Base-by-base conservation (phyloP, 2,113 vertebrate species). In the Falco punctatus region DNA sequence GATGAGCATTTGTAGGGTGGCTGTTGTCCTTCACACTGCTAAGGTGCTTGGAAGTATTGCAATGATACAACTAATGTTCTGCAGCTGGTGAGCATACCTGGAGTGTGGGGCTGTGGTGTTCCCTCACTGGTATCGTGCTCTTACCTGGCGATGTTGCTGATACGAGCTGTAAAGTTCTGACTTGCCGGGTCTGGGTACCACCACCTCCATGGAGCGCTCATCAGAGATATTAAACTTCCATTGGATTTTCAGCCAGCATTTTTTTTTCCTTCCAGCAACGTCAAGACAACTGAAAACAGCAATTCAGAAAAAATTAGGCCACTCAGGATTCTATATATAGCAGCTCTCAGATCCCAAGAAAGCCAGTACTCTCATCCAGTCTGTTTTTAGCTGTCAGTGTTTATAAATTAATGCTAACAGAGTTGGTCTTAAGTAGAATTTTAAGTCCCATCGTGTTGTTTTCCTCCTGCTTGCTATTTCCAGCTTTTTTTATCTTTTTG, bases 331-430 rank as follows among this genome's bases (percentile, higher is more conserved):
- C 74, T 95, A 69, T 96, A 86, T 83, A 85, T 97, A 97, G 72
- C 54, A 84, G 61, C 69, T 67, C 69, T 96, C 33, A 84, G 79
- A 79, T 67, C 64, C 61, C 81, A 65, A 89, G 93, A 77, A 82
- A 69, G 82, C n/a, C 13, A 74, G 44, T 64, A 46, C 42, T 85
- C 71, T 94, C 59, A 88, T 81, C 48, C 22, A 74, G 62, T 35
- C 92, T 95, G 58, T 26, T 94, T 96, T 97, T 88, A 96, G 91
- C 67, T 58, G 15, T 86, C 80, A 85, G 8, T 62, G 27, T 90
- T 94, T 96, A 72, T 94, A 96, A 96, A 91, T 95, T 80, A 86
- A 59, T 88, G 86, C 82, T 82, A 94, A 73, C 33, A 67, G 35
- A 90, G 81, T 74, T 94, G 32, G 64, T 88, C 79, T 70, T 94